Base-by-base conservation (phyloP, 2,888 invertebrate genomes). In the Timema podura region DNA sequence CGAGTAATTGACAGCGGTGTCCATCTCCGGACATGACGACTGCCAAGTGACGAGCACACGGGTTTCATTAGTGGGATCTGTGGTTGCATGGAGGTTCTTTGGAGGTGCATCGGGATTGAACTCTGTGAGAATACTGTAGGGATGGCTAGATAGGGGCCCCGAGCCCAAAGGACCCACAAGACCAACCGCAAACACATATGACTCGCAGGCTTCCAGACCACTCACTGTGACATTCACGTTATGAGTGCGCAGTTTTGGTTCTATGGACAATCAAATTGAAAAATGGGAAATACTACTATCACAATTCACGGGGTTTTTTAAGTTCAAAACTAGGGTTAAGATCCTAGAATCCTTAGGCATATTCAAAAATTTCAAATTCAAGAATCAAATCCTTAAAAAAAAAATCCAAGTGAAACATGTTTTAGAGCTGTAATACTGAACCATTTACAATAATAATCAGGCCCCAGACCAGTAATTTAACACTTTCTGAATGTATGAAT, bases 101-200 rank as follows among this genome's bases (percentile, higher is more conserved):
- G 93, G 90, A 0, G 92, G 87, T 46, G 91, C 89, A 72, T 85
- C 84, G 51, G 76, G 76, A 77, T 90, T 88, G 75, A 87, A 87
- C 70, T 85, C 83, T 0, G 92, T 92, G 48, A 84, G 79, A 5
- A 89, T 81, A 59, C 81, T 82, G 0, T 81, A 77, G 0, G 86
- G 83, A 48, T 81, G 81, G 48, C 82, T 81, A 0, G 84, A 82
- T 61, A 92, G 80, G 1, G 91, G 91, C 7, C 90, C 89, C n/a
- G 83, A 80, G 0, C 91, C 91, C 48, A 83, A 79, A 0, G 89
- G 88, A 0, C 85, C 86, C 11, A 89, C 79, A 2, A 90, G 80
- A 0, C 89, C 91, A 6, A 92, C 88, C 6, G 87, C 85, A 78
- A 93, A 89, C 68, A 89, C 80, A 79, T 93, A 93, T 1, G 84